Conservation (phyloP, 1,140 invertebrate species). For the Tetragnatha versicolor region DNA sequence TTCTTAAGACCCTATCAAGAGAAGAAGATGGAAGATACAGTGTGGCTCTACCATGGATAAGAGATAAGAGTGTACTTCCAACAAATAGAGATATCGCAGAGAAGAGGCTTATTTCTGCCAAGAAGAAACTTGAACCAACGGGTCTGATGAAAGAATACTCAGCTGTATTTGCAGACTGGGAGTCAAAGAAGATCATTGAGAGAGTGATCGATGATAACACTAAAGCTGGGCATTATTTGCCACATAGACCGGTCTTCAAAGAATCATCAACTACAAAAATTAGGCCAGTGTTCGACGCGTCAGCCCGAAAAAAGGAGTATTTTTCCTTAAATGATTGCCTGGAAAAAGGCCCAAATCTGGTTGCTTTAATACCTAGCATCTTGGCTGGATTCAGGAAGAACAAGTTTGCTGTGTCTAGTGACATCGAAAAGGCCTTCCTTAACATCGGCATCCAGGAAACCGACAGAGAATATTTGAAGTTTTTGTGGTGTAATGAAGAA, state of each 20-base stretch:
- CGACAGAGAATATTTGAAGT: not conserved
- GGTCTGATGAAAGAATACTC: not conserved
- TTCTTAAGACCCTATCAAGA: too few relatives aligned
- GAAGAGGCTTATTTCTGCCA: too few relatives aligned
- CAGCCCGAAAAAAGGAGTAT: not conserved
- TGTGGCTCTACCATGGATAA: too few relatives aligned
- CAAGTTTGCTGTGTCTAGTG: not conserved
- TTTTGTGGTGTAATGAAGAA: not conserved
- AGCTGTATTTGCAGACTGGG: not conserved
- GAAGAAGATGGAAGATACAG: too few relatives aligned
- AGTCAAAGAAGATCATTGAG: not conserved
- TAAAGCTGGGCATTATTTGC: constrained; percentile 4
- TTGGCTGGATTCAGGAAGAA: not conserved
- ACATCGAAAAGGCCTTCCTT: not conserved
- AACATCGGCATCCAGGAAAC: not conserved
- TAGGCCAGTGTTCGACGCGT: constrained; percentile 25
- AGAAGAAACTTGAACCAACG: too few relatives aligned
- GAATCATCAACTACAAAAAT: constrained; percentile 4
- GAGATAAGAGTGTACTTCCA: too few relatives aligned
- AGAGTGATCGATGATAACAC: not conserved
- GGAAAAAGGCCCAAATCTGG: not conserved
- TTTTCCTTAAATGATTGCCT: constrained; percentile 6
- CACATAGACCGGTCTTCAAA: constrained; percentile 16
- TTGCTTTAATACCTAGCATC: not conserved
- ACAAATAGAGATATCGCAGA: too few relatives aligned